These are phyloP conservation scores for Mormyrus lacerda DNA, from an alignment of 2,113 vertebrate species.

Conservation along the genomic window DNA sequence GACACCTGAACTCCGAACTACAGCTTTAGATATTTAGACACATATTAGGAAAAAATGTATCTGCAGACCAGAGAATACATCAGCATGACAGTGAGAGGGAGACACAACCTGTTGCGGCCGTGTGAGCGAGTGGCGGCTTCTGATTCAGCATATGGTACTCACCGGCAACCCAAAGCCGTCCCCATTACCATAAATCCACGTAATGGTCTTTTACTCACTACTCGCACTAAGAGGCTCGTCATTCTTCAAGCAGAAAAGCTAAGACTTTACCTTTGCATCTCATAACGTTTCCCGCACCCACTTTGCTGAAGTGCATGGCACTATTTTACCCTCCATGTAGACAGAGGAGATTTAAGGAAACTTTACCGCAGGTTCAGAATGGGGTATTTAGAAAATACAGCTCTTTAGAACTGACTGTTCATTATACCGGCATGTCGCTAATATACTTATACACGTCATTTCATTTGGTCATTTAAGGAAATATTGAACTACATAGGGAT, in stretches of 20 bases:
- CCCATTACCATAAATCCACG: background rate
- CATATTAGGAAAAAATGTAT: background rate
- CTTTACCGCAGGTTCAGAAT: background rate
- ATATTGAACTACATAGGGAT: background rate
- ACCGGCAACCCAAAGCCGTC: background rate
- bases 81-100: background rate
- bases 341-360: background rate
- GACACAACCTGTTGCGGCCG: background rate
- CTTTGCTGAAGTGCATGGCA: background rate
- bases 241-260: background rate
- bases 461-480: background rate
- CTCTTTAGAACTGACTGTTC: background rate
- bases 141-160: background rate
- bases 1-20: slow-evolving; percentile 28
- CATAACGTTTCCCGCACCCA: background rate
- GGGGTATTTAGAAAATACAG: background rate
- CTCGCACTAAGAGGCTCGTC: background rate
- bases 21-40: background rate
- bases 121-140: background rate
- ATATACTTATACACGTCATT: background rate
- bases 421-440: background rate
- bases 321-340: background rate
- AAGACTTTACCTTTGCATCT: background rate
- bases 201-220: slow-evolving; percentile 6
- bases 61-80: background rate